phyloP scores from a whole-genome alignment of 2,797 vertebrate genomes.

The Dendrocincla fuliginosa region DNA sequence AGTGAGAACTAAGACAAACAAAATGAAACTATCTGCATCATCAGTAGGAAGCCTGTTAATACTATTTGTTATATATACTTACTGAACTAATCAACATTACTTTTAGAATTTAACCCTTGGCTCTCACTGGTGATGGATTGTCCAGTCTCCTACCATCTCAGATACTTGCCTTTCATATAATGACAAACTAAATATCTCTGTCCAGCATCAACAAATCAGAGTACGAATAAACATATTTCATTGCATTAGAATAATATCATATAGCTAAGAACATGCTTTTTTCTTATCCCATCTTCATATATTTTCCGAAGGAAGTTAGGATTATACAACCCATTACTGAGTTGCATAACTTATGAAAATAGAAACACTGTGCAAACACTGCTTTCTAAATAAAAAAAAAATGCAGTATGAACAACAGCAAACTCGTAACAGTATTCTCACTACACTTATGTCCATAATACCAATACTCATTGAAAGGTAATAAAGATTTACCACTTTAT shows the following conservation, averaged over 20 bases:
- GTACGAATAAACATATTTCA: neutral
- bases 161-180: neutral
- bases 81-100: neutral
- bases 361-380: neutral
- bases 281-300: neutral
- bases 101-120: neutral
- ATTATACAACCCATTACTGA: neutral
- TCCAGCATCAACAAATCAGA: neutral
- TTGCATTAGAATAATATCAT: neutral
- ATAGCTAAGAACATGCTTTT: neutral
- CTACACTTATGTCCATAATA: neutral
- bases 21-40: neutral
- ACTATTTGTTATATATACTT: neutral
- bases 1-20: neutral
- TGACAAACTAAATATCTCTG: neutral
- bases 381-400: neutral
- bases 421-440: neutral
- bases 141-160: neutral
- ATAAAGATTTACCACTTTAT: neutral
- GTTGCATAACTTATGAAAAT: neutral
- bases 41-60: neutral
- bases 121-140: neutral
- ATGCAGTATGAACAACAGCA: neutral
- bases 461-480: neutral
- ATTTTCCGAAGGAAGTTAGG: neutral